Conservation (phyloP, 2,113 vertebrate genomes). For the Larimichthys polyactis region DNA sequence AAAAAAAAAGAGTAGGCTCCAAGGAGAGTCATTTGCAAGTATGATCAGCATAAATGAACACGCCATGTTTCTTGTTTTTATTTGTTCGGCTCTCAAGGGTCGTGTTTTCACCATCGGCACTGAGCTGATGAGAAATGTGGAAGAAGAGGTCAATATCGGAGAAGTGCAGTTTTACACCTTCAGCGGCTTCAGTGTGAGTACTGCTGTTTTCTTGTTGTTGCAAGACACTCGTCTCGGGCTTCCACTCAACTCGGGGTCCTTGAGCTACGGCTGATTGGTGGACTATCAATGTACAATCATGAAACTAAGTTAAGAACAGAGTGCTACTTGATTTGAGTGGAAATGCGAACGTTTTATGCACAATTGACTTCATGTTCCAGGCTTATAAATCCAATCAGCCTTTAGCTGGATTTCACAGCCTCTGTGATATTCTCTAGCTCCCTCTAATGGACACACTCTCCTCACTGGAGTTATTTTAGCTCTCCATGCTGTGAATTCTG, state of each 20-base stretch:
- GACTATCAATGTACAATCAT: slow-evolving; percentile 35
- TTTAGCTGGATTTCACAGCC: slow-evolving; percentile 25
- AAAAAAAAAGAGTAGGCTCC: not conserved
- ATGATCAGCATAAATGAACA: slow-evolving; percentile 4
- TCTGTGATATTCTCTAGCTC: slow-evolving; percentile 76
- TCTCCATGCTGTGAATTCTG: slow-evolving; percentile 55
- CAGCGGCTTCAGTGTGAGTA: slow-evolving; percentile 80
- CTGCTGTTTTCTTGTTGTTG: not conserved
- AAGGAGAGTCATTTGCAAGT: not conserved
- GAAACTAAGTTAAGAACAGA: slow-evolving; percentile 1
- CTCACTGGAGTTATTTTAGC: slow-evolving; percentile 55
- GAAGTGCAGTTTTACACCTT: slow-evolving; percentile 72
- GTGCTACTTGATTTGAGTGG: slow-evolving; percentile 5
- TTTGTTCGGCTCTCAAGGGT: slow-evolving; percentile 51
- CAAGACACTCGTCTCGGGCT: not conserved
- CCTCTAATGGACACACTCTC: slow-evolving; percentile 77
- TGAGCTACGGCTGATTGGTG: slow-evolving; percentile 44
- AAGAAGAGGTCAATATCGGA: slow-evolving; percentile 74
- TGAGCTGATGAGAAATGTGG: slow-evolving; percentile 79
- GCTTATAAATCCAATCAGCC: slow-evolving; percentile 41
- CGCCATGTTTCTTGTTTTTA: not conserved
- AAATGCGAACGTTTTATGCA: not conserved
- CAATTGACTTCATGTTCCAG: slow-evolving; percentile 35
- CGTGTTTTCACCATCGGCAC: slow-evolving; percentile 79
- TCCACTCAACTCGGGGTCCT: slow-evolving; percentile 15